phyloP scores from a whole-genome alignment of 1,140 invertebrate species.

The Drosophila repletoides region DNA sequence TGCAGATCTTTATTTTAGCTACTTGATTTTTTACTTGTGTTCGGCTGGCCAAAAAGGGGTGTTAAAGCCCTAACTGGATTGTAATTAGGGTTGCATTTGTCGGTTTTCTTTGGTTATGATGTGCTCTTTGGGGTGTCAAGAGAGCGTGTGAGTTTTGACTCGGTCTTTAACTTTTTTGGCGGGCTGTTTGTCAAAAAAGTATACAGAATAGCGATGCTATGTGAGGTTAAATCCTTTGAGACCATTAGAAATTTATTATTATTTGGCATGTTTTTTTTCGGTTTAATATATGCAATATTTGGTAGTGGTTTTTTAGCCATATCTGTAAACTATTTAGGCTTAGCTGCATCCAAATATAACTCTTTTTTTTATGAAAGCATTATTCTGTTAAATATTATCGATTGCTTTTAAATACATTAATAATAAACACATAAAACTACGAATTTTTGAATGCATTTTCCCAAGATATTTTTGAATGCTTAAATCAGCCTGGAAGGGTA shows the following conservation, averaged over 20 bases:
- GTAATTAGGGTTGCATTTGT: constrained; percentile 66
- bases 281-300: too few relatives aligned
- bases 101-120: constrained; percentile 21
- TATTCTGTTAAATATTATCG: too few relatives aligned
- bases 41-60: constrained; percentile 33
- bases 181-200: neutral
- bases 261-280: too few relatives aligned
- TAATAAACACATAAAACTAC: too few relatives aligned
- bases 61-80: constrained; percentile 1
- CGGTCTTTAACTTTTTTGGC: neutral
- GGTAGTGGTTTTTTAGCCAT: too few relatives aligned
- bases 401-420: too few relatives aligned
- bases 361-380: too few relatives aligned
- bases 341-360: too few relatives aligned
- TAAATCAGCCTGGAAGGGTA: too few relatives aligned
- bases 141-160: constrained; percentile 24
- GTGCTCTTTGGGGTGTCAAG: constrained; percentile 38
- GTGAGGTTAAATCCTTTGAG: neutral
- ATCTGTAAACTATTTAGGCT: too few relatives aligned
- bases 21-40: neutral
- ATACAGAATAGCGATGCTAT: neutral
- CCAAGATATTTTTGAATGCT: too few relatives aligned
- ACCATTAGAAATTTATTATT: neutral
- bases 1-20: neutral
- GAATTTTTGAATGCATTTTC: too few relatives aligned